Conservation (phyloP, 92 coral and sea anemone species). For the Bergia puertoricense region DNA sequence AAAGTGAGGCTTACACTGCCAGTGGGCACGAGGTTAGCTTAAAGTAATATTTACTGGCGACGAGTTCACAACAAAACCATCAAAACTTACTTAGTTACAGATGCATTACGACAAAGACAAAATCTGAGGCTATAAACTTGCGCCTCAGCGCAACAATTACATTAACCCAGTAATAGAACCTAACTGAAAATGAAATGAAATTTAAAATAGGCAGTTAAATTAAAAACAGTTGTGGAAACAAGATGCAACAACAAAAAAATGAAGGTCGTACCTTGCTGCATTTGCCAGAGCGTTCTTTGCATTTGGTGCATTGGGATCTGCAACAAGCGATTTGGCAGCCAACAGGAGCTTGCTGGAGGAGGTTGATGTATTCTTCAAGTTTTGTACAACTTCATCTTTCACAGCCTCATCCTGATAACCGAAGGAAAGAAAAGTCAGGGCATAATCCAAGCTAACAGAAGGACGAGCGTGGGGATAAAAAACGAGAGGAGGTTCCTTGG, state of each 20-base stretch:
- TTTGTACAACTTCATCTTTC: slow-evolving; percentile 85
- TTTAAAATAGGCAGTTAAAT: neutral
- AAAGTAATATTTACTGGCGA: too few relatives aligned
- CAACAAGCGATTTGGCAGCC: slow-evolving; percentile 97
- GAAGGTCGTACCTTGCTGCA: slow-evolving; percentile 87
- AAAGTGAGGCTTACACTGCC: neutral
- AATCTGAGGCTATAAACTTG: neutral
- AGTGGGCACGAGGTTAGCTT: neutral
- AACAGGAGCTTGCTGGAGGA: slow-evolving; percentile 96
- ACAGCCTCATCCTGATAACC: slow-evolving; percentile 81
- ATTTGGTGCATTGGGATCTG: slow-evolving; percentile 99
- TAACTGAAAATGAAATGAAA: neutral
- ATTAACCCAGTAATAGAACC: neutral
- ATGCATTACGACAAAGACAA: too few relatives aligned
- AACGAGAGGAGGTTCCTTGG: too few relatives aligned
- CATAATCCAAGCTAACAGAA: too few relatives aligned
- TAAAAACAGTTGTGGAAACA: neutral
- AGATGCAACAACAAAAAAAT: neutral
- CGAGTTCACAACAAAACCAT: too few relatives aligned
- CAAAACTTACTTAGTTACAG: neutral
- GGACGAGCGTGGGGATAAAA: neutral
- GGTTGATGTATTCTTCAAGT: slow-evolving; percentile 93
- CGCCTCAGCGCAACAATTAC: neutral
- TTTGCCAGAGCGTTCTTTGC: slow-evolving; percentile 94
- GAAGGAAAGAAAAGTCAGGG: neutral